Conservation (phyloP, 1,140 invertebrate genomes). For the Megalonaias nervosa region DNA sequence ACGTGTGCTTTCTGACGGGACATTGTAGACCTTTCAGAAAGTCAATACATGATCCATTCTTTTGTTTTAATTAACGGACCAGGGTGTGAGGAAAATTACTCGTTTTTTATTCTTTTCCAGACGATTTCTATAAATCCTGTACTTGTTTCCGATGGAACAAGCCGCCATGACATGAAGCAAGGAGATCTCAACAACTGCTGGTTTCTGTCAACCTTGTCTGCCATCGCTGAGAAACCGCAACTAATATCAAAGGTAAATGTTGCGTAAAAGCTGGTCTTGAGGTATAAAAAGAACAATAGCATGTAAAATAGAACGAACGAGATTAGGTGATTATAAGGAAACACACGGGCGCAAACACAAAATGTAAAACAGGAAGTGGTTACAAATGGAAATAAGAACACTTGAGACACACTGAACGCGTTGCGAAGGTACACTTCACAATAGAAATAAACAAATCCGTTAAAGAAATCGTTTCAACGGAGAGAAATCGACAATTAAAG, state of each 20-base stretch:
- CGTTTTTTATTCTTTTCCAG: slow-evolving; percentile 31
- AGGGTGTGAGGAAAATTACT: not conserved
- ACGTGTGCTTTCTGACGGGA: too few relatives aligned
- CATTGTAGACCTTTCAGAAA: too few relatives aligned
- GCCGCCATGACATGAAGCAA: slow-evolving; percentile 60
- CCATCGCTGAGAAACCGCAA: slow-evolving; percentile 60
- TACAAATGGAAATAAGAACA: not conserved
- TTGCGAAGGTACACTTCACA: not conserved
- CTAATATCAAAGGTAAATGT: slow-evolving; percentile 52
- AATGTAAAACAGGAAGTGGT: not conserved
- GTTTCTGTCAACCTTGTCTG: slow-evolving; percentile 60
- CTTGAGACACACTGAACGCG: not conserved
- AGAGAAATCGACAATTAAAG: too few relatives aligned
- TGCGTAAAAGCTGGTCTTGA: not conserved
- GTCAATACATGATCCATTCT: not conserved
- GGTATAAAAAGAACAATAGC: not conserved
- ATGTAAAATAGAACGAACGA: not conserved
- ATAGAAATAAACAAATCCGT: too few relatives aligned
- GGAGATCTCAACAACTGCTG: slow-evolving; percentile 62
- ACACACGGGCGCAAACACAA: not conserved
- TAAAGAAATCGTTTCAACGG: too few relatives aligned
- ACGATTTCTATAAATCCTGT: slow-evolving; percentile 46
- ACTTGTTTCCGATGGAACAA: slow-evolving; percentile 56
- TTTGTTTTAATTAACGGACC: not conserved
- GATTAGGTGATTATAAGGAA: not conserved